Evolutionary conservation across 2,888 invertebrate species (phyloP), one percentile per base, ranked within the genome.

Genomic region (Hyles lineata): DNA sequence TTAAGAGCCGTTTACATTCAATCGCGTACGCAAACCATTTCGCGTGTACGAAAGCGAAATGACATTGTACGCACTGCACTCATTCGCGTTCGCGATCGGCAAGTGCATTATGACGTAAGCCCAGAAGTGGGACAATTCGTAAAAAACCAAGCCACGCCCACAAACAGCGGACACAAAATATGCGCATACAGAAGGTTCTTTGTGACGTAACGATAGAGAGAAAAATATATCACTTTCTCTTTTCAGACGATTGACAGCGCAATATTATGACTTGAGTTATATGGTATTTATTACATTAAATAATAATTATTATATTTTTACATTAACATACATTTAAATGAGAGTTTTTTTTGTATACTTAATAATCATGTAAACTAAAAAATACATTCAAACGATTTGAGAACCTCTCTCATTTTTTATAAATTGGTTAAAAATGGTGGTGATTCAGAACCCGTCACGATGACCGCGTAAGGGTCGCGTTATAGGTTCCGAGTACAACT

Each of bases 51-150:
- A 67, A 50, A 67, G 50, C 50, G 50, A 67, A 67, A 67, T 67
- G 67, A 67, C 67, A 67, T 63, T 63, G 63, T 43, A 43, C 63
- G 32, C 17, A 62, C n/a, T 62, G 62, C 32, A 62, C 61, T 35
- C 43, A 23, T 67, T 67, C 43, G 58, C 32, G 35, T 58, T 67
- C 72, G 55, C 52, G 52, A n/a, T 55, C n/a, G n/a, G 9, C 61
- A 63, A 67, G 72, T 72, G 72, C 72, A 72, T 72, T 58, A 91
- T 93, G 92, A 93, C 87, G 76, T 76, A 81, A 86, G 87, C 89
- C 86, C 84, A 84, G 89, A 94, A 89, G 91, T 94, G 87, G 94
- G 92, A 85, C 93, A 90, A 87, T 89, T 90, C 89, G 90, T 91
- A 91, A 91, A 91, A 90, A 91, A 88, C 90, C 80, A 77, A 55